Base-by-base conservation (phyloP, 2,113 vertebrate genomes). In the Gnathonemus longibarbis region DNA sequence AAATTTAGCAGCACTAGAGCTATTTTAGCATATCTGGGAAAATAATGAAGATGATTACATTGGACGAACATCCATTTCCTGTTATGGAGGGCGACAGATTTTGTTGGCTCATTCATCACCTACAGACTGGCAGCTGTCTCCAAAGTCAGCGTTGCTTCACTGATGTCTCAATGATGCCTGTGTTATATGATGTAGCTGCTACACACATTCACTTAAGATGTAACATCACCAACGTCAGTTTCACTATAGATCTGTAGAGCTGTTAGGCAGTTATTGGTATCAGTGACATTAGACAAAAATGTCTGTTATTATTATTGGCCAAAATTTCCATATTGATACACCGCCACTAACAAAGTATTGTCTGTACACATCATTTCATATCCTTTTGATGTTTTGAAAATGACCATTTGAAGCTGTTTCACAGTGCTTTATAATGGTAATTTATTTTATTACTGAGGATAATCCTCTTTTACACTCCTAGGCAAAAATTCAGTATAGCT, bases 341-440 rank as follows among this genome's bases (percentile, higher is more conserved):
- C 7, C 24, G 2, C 24, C 56, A 62, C 56, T 70, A 39, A 70
- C 19, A 24, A 89, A 83, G 62, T 17, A 48, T 62, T 46, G 21
- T 62, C 24, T 48, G 42, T 86, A 11, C 24, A 27, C 50, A 87
- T 90, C 50, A 21, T 77, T 45, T 13, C 48, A 31, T 42, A 80
- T 42, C 53, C 85, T 42, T 77, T 46, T 1, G 5, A 74, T 27
- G 31, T 8, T 11, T 35, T 42, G 45, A 46, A 86, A 90, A 66
- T 70, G 2, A 87, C 27, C 62, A 70, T 70, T 17, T 48, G 45
- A 70, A 56, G 10, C 35, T 46, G 35, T 77, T 77, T 77, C 17
- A 77, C 35, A 56, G 84, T 45, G 84, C 50, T 89, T 84, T 52
- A 45, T 85, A 46, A 85, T n/a, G 11, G 35, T 83, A 83, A 85